Evolutionary conservation across 2,113 vertebrate genomes (phyloP).

Genomic region (Phrynosoma blainvillii): DNA sequence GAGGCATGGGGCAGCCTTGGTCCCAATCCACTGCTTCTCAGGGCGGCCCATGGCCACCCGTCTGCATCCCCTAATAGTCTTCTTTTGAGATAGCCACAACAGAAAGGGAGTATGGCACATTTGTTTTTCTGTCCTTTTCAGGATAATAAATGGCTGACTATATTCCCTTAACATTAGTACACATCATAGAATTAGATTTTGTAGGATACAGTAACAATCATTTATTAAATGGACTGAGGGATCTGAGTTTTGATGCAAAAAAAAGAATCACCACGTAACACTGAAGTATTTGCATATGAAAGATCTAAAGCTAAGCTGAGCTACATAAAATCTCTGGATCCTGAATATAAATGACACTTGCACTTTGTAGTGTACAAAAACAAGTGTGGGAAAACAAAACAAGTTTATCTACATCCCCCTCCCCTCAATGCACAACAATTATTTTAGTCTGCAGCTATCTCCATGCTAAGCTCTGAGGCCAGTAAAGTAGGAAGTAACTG

Average conservation of each 20-base stretch:
- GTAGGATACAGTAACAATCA: background rate
- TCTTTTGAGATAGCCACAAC: background rate
- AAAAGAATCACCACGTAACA: background rate
- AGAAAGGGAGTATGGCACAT: accelerated
- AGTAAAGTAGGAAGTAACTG: background rate
- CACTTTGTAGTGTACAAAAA: background rate
- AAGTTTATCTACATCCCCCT: background rate
- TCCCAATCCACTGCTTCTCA: too few species aligned
- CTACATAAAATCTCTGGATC: background rate
- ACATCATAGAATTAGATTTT: background rate
- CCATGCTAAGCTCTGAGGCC: background rate
- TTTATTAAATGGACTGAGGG: background rate
- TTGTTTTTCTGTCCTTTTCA: background rate
- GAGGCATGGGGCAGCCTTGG: too few species aligned
- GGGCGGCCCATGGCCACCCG: too few species aligned
- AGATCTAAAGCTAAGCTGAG: background rate
- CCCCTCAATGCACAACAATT: background rate
- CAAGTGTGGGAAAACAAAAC: background rate
- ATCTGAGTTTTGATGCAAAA: too few species aligned
- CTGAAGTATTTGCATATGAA: background rate
- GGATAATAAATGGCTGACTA: background rate
- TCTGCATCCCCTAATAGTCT: too few species aligned
- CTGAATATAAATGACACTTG: background rate
- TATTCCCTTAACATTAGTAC: background rate
- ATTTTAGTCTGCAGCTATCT: constrained; percentile 10